A percentile compares a stretch with the other conserved stretches of the same genome.
These are phyloP conservation scores for Sialia sialis DNA, from an alignment of 2,113 vertebrate species.

Conservation along the genomic window DNA sequence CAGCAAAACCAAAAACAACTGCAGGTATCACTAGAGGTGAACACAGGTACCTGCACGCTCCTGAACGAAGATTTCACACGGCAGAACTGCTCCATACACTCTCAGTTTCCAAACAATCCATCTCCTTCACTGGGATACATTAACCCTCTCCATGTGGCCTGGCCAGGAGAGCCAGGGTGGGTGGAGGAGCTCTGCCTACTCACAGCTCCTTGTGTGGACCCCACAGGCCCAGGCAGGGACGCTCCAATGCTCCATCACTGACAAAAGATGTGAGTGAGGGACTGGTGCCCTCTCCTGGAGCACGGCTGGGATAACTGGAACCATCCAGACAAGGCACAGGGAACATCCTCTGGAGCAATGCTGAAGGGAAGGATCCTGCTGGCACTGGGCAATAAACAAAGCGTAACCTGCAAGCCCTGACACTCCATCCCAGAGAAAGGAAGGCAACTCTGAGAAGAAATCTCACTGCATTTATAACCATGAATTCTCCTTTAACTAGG, in stretches of 20 bases:
- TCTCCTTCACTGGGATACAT: background rate
- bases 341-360: background rate
- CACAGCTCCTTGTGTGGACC: background rate
- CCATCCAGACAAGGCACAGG: background rate
- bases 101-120: background rate
- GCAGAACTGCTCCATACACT: background rate
- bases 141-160: background rate
- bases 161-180: background rate
- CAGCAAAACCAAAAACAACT: background rate
- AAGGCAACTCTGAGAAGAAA: background rate
- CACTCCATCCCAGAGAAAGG: background rate
- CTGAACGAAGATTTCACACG: background rate
- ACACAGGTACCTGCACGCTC: background rate
- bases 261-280: background rate
- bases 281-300: slow-evolving; percentile 40
- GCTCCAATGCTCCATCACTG: background rate
- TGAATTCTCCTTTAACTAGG: background rate
- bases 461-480: background rate
- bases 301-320: background rate
- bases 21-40: background rate
- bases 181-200: background rate
- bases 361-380: background rate
- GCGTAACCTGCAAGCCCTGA: background rate
- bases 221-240: background rate
- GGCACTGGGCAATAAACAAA: background rate